A percentile compares a stretch with the other conserved stretches of the same genome.
phyloP scores from a whole-genome alignment of 2,797 vertebrate genomes.

The Myotis findleyi region DNA sequence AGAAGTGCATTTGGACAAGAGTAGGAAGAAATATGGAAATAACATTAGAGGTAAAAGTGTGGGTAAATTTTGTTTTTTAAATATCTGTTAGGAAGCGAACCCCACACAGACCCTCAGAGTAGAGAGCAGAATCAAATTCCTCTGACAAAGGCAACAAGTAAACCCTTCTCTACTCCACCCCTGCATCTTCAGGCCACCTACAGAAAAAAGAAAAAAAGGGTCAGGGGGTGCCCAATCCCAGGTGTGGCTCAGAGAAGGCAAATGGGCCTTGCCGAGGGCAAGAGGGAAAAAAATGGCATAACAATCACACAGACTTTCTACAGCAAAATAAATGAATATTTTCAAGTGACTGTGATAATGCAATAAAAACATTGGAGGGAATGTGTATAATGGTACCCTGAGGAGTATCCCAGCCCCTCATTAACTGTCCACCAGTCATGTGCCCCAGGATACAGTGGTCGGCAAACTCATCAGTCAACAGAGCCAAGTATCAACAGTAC shows the following conservation, averaged over 20 bases:
- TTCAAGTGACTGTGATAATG: neutral
- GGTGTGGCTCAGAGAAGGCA: neutral
- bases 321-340: neutral
- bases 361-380: neutral
- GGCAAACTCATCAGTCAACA: too few species aligned
- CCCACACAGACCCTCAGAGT: neutral
- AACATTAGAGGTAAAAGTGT: neutral
- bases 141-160: neutral
- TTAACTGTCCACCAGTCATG: neutral
- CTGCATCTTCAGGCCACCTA: neutral
- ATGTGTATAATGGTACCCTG: neutral
- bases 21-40: neutral
- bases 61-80: conserved; percentile 29
- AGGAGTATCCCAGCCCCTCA: neutral
- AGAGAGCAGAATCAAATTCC: neutral
- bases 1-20: neutral
- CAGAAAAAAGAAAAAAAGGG: neutral
- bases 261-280: neutral
- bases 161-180: neutral
- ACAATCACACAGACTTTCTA: neutral
- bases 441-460: neutral
- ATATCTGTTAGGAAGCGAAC: neutral
- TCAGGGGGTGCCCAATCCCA: neutral
- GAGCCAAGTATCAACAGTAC: too few species aligned
- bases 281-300: conserved; percentile 5